Evolutionary conservation across 2,888 invertebrate genomes (phyloP).

Genomic region (Sclerodermus sp.): DNA sequence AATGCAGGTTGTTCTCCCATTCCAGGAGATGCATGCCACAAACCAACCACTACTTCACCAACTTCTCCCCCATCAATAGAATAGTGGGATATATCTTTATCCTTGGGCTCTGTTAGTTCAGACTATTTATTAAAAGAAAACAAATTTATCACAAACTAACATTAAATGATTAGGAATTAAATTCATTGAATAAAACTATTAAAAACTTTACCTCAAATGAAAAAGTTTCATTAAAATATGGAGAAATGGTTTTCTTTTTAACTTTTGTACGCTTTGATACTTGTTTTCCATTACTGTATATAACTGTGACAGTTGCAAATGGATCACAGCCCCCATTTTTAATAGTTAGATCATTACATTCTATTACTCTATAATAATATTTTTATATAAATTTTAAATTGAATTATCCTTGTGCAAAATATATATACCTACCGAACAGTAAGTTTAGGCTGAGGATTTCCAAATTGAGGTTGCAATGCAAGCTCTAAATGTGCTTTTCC

Average conservation of each 20-base stretch:
- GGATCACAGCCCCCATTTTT: conserved; percentile 92
- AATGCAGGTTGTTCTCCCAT: conserved; percentile 80
- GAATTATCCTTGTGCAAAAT: background rate
- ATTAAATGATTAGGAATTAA: too few species aligned
- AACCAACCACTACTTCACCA: conserved; percentile 77
- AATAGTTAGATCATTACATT: conserved; percentile 85
- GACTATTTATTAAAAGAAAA: conserved; percentile 29
- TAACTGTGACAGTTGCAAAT: conserved; percentile 78
- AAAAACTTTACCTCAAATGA: conserved; percentile 66
- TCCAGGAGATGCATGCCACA: conserved; percentile 84
- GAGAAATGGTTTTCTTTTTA: conserved; percentile 87
- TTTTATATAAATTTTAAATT: background rate
- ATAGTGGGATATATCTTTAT: conserved; percentile 52
- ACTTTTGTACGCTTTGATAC: conserved; percentile 81
- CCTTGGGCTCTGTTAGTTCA: conserved; percentile 48
- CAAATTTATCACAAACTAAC: background rate
- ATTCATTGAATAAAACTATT: too few species aligned
- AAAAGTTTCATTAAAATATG: conserved; percentile 86
- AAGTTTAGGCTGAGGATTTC: conserved; percentile 53
- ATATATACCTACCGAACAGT: conserved; percentile 55
- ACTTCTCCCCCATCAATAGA: conserved; percentile 68
- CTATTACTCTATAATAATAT: conserved; percentile 64
- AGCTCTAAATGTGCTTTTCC: conserved; percentile 87
- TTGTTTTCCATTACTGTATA: conserved; percentile 79
- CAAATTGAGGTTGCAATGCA: conserved; percentile 56